Evolutionary conservation across 2,113 vertebrate species (phyloP).

Genomic region (Asarcornis scutulata): DNA sequence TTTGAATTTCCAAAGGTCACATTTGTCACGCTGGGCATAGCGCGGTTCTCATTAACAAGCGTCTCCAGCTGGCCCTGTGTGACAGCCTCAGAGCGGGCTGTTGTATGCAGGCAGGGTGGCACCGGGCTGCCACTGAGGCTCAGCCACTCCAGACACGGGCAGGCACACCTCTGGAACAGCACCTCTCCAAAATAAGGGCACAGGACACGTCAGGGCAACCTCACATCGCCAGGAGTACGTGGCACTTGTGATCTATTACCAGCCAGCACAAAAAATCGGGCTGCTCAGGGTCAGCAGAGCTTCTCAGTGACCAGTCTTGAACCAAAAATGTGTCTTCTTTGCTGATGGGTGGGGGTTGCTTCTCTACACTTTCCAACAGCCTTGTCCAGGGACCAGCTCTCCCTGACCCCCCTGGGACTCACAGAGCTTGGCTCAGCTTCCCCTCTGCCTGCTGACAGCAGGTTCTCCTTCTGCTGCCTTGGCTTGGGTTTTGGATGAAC

Average conservation of each 20-base stretch:
- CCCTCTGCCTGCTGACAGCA: neutral
- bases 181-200: neutral
- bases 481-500: neutral
- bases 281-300: neutral
- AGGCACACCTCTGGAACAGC: neutral
- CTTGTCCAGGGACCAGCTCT: neutral
- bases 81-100: neutral
- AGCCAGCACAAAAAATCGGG: neutral
- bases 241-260: neutral
- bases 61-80: constrained; percentile 21
- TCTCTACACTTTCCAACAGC: neutral
- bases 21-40: neutral
- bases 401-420: neutral
- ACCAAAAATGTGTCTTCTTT: neutral
- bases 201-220: neutral
- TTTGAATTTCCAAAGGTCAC: constrained; percentile 58
- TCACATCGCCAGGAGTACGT: rapidly evolving
- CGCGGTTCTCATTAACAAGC: constrained; percentile 16
- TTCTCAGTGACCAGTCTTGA: neutral
- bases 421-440: neutral
- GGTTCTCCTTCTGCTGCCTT: constrained; percentile 5
- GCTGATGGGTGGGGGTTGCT: neutral
- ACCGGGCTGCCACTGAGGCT: neutral
- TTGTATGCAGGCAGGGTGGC: neutral
- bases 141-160: neutral